These are phyloP conservation scores for Amia ocellicauda DNA, from an alignment of 2,113 vertebrate genomes.

Conservation along the genomic window DNA sequence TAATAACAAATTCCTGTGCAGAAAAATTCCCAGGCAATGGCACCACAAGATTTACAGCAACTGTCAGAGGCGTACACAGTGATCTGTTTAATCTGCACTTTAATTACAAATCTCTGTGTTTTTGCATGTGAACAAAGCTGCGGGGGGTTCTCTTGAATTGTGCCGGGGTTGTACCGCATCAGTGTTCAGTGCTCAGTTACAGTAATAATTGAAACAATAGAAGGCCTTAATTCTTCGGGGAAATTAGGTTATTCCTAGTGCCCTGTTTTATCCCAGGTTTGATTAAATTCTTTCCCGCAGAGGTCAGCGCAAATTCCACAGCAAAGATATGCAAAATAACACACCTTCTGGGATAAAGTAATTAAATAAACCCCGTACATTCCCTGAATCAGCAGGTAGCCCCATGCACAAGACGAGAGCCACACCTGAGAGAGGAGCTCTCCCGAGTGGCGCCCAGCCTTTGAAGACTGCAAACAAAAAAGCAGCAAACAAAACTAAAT, in stretches of 20 bases:
- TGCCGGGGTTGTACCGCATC: not conserved
- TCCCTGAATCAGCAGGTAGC: no score
- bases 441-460: no score
- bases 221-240: not conserved
- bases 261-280: not conserved
- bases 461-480: no score
- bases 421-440: no score
- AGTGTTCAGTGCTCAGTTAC: not conserved
- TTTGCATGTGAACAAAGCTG: not conserved
- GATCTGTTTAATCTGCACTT: not conserved
- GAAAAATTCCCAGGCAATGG: not conserved
- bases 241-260: not conserved
- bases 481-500: no score
- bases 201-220: constrained; percentile 2
- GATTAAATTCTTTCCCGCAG: not conserved
- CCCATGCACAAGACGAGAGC: no score
- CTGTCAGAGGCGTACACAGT: not conserved
- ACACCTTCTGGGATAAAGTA: no score
- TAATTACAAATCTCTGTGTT: not conserved
- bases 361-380: no score
- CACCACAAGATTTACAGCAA: not conserved
- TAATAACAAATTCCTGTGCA: not conserved
- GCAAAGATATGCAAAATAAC: not conserved
- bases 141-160: not conserved
- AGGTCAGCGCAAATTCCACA: not conserved